These are phyloP conservation scores for Eumacrocentrus americanus DNA, from an alignment of 2,888 invertebrate species.

Conservation along the genomic window DNA sequence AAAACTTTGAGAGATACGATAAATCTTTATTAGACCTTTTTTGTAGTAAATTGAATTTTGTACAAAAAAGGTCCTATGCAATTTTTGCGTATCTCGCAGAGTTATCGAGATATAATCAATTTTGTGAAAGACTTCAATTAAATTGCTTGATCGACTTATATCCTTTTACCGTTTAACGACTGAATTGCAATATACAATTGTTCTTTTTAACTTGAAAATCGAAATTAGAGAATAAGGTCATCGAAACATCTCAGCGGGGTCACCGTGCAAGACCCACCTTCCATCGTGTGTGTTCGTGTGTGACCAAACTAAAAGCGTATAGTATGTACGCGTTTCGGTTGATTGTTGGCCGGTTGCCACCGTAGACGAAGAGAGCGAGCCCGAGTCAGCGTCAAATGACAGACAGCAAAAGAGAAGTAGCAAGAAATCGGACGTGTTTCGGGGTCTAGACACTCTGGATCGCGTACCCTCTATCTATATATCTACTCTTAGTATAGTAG, in stretches of 20 bases:
- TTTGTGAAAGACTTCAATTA: too few species aligned
- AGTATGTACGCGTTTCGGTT: slow-evolving; percentile 24
- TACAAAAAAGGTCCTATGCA: too few species aligned
- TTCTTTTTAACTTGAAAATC: not conserved
- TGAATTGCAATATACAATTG: too few species aligned
- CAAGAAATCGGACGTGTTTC: slow-evolving; percentile 1
- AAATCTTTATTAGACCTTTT: too few species aligned
- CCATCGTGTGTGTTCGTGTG: slow-evolving; percentile 17
- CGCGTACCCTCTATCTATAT: slow-evolving; percentile 10
- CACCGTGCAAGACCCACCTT: not conserved
- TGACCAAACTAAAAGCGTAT: slow-evolving; percentile 30
- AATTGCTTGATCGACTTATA: too few species aligned
- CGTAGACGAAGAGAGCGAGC: slow-evolving; percentile 21
- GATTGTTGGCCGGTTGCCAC: slow-evolving; percentile 43
- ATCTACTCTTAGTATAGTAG: too few species aligned
- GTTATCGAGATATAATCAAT: too few species aligned
- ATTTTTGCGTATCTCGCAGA: too few species aligned
- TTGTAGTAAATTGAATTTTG: too few species aligned
- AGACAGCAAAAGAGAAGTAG: not conserved
- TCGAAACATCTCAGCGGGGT: slow-evolving; percentile 19
- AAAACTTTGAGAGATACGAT: too few species aligned
- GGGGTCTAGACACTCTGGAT: slow-evolving; percentile 9
- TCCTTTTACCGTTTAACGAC: too few species aligned
- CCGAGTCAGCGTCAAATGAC: slow-evolving; percentile 5
- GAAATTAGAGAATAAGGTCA: slow-evolving; percentile 16